Evolutionary conservation across 2,888 invertebrate species (phyloP).

Genomic region (Tanytarsus gracilentus): DNA sequence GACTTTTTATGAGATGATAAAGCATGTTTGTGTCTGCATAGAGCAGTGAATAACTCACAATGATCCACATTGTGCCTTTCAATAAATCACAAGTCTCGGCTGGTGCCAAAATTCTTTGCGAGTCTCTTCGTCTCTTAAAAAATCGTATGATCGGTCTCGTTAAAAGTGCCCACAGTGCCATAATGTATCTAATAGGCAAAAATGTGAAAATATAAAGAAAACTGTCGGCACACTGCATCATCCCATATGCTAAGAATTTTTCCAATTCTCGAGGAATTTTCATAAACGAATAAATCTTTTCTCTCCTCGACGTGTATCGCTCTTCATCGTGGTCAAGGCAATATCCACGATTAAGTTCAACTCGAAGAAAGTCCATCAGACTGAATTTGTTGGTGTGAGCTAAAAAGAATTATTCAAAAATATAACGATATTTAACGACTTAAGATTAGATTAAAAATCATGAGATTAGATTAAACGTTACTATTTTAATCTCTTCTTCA

Average conservation of each 20-base stretch:
- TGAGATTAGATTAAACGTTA: neutral
- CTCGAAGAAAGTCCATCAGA: slow-evolving; percentile 63
- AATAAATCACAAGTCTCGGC: slow-evolving; percentile 94
- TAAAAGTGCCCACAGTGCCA: slow-evolving; percentile 75
- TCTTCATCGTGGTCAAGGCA: slow-evolving; percentile 91
- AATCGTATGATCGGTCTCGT: slow-evolving; percentile 64
- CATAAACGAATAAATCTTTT: slow-evolving; percentile 95
- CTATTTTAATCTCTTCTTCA: too few species aligned
- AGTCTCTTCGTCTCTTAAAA: slow-evolving; percentile 51
- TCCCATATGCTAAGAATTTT: slow-evolving; percentile 87
- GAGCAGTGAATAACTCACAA: slow-evolving; percentile 75
- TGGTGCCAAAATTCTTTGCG: slow-evolving; percentile 60
- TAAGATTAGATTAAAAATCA: neutral
- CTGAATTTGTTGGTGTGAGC: slow-evolving; percentile 2
- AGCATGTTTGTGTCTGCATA: slow-evolving; percentile 96
- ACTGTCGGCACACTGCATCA: slow-evolving; percentile 93
- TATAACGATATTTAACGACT: too few species aligned
- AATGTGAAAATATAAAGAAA: slow-evolving; percentile 97
- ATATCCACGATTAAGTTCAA: slow-evolving; percentile 88
- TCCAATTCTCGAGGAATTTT: slow-evolving; percentile 88
- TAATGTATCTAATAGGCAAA: slow-evolving; percentile 81
- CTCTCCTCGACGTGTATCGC: slow-evolving; percentile 83
- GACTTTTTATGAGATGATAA: slow-evolving; percentile 94
- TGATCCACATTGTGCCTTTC: slow-evolving; percentile 79
- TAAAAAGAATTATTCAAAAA: neutral